phyloP scores from a whole-genome alignment of 2,113 vertebrate genomes.

The Siniperca knerii region DNA sequence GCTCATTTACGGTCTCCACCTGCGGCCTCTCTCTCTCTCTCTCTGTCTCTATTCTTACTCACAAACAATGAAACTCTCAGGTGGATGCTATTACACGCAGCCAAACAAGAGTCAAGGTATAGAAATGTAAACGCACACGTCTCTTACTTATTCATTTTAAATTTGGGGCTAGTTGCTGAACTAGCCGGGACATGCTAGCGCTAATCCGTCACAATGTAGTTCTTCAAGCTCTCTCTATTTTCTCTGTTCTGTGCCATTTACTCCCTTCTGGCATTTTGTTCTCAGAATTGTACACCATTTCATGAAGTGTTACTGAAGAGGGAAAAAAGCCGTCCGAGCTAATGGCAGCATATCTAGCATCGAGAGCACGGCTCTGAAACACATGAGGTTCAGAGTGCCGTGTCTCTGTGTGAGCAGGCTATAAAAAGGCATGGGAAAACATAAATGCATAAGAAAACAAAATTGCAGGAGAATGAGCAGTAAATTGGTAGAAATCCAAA shows the following conservation, averaged over 20 bases:
- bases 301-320: background rate
- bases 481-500: background rate
- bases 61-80: background rate
- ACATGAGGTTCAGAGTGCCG: background rate
- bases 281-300: background rate
- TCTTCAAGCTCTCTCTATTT: background rate
- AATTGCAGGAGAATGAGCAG: background rate
- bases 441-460: background rate
- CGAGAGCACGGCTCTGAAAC: background rate
- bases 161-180: background rate
- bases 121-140: background rate
- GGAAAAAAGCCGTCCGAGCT: background rate
- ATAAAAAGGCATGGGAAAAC: background rate
- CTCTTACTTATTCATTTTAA: background rate
- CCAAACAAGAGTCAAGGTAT: background rate
- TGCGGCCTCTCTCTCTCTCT: background rate
- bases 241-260: background rate
- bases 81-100: background rate
- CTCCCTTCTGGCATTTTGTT: background rate
- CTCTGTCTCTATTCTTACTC: background rate
- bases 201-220: background rate
- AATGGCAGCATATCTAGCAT: too few relatives aligned
- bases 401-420: background rate
- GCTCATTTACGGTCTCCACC: conserved; percentile 14
- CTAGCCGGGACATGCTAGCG: background rate